These are phyloP conservation scores for Bimastos eiseni DNA, from an alignment of 2,888 invertebrate genomes.

Conservation along the genomic window DNA sequence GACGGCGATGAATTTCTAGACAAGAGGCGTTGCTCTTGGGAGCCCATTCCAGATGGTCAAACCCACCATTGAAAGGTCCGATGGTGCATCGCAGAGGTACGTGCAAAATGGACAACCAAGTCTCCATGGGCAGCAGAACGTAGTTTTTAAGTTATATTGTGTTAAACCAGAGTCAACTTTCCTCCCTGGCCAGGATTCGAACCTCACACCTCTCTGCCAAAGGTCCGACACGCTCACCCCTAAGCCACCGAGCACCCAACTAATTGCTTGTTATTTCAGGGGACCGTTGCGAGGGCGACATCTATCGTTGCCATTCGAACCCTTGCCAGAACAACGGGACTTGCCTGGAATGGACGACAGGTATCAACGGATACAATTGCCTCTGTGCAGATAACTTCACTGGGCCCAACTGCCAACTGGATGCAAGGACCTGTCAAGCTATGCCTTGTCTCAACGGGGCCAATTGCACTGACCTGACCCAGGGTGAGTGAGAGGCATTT, in stretches of 20 bases:
- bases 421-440: slow-evolving; percentile 66
- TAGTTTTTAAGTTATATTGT: too few relatives aligned
- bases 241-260: not conserved
- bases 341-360: slow-evolving; percentile 82
- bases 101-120: too few relatives aligned
- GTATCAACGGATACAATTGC: slow-evolving; percentile 70
- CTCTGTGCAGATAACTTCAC: slow-evolving; percentile 54
- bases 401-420: slow-evolving; percentile 77
- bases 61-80: too few relatives aligned
- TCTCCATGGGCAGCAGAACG: too few relatives aligned
- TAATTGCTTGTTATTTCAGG: slow-evolving; percentile 39
- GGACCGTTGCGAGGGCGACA: slow-evolving; percentile 49
- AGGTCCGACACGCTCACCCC: not conserved
- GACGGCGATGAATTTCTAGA: too few relatives aligned
- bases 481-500: not conserved
- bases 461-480: slow-evolving; percentile 70
- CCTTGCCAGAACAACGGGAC: slow-evolving; percentile 81
- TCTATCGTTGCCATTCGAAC: slow-evolving; percentile 64
- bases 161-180: too few relatives aligned
- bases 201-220: too few relatives aligned
- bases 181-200: too few relatives aligned
- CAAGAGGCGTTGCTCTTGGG: too few relatives aligned
- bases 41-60: too few relatives aligned
- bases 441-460: slow-evolving; percentile 86
- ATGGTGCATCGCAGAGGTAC: too few relatives aligned